Evolutionary conservation across 2,797 vertebrate species (phyloP).

Genomic region (Phylloscopus collybita): DNA sequence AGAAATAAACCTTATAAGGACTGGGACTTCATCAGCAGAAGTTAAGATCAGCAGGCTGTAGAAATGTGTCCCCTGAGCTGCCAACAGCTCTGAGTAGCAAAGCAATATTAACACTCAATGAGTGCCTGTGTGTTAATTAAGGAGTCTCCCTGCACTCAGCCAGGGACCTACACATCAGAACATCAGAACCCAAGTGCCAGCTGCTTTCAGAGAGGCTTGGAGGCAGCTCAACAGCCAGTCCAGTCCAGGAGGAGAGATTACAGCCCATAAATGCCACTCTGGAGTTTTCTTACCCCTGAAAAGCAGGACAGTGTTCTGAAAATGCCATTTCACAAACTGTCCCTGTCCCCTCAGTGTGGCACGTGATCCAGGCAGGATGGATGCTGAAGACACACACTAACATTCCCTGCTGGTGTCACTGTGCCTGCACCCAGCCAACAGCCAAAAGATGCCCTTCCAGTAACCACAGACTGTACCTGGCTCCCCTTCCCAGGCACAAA

Average conservation of each 20-base stretch:
- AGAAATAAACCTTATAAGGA: background rate
- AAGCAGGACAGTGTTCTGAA: rapidly evolving
- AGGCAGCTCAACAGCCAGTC: background rate
- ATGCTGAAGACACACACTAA: background rate
- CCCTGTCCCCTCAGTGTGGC: background rate
- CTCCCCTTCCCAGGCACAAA: background rate
- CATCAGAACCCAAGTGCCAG: background rate
- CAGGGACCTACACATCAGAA: background rate
- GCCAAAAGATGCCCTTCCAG: background rate
- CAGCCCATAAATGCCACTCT: background rate
- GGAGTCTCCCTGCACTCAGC: background rate
- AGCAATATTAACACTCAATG: background rate
- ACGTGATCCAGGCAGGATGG: background rate
- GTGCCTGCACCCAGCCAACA: background rate
- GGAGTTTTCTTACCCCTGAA: background rate
- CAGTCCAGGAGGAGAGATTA: background rate
- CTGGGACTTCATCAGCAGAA: background rate
- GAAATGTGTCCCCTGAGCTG: background rate
- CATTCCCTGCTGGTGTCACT: rapidly evolving
- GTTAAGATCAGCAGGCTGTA: background rate
- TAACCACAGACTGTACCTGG: background rate
- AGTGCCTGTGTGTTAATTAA: background rate
- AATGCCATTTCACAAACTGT: background rate
- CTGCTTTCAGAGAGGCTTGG: background rate
- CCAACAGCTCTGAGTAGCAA: background rate